Conservation (phyloP, 2,888 invertebrate genomes). For the Dryobota labecula region DNA sequence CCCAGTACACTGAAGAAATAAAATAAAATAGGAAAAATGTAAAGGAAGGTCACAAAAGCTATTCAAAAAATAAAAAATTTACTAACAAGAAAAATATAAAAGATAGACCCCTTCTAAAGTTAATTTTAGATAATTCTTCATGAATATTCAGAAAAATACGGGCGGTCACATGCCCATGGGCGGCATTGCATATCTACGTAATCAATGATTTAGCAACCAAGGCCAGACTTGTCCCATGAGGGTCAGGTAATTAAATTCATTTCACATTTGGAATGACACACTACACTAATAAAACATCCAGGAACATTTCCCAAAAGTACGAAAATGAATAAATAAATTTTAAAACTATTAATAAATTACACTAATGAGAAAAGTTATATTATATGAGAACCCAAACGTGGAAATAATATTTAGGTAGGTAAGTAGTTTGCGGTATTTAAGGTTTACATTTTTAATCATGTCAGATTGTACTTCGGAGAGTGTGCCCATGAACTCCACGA, state of each 20-base stretch:
- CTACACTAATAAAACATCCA: background rate
- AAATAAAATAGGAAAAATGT: no score
- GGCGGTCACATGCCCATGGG: no score
- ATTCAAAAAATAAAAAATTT: no score
- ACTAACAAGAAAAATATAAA: no score
- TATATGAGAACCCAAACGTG: slow-evolving; percentile 35
- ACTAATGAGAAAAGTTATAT: slow-evolving; percentile 54
- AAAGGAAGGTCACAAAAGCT: no score
- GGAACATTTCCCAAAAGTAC: background rate
- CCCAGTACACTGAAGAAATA: no score
- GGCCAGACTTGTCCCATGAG: background rate
- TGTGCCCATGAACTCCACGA: no score
- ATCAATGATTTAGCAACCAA: background rate
- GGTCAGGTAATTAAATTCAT: slow-evolving; percentile 7
- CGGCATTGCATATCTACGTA: background rate
- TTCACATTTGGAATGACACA: background rate
- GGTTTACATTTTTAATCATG: slow-evolving; percentile 32
- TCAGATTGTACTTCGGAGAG: no score
- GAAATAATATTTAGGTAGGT: slow-evolving; percentile 33
- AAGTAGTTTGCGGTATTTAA: slow-evolving; percentile 34
- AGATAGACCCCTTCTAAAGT: no score
- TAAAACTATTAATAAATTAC: slow-evolving; percentile 28
- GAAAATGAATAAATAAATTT: background rate
- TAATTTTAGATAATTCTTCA: no score
- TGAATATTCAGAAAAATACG: no score